Base-by-base conservation (phyloP, 1,140 invertebrate species). In the Andricus grossulariae region DNA sequence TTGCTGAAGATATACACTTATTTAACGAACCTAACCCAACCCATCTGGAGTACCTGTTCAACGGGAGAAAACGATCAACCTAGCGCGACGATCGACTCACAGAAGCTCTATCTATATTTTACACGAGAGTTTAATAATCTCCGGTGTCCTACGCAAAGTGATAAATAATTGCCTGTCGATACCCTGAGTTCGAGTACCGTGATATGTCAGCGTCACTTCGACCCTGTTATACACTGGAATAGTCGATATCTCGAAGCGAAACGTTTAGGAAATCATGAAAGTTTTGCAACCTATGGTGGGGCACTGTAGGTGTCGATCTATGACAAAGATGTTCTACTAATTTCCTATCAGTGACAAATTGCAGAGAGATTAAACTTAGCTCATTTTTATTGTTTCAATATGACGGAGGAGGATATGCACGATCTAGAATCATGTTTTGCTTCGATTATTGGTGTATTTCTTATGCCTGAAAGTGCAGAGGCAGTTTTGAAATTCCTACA, bases 41-140 rank as follows among this genome's bases (percentile, higher is more conserved):
- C 77, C 80, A 45, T 45, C 39, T 45, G 7, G 39, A 45, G 76
- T 83, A 85, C 82, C 84, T 85, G 82, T 78, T 83, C 82, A 75
- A 84, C 76, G 75, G 77, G 82, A 82, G 83, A 84, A 77, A 84
- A 83, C 66, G 79, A 84, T 84, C 83, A 82, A 74, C 80, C 82
- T 84, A 84, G 80, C 82, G 82, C 80, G 50, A 25, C 57, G 77
- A 84, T 84, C 83, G 75, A 45, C 39, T 45, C 39, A 45, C 39
- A 45, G 39, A 11, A 45, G 39, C 39, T 45, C 39, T 45, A 45
- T 45, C 39, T 45, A 45, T 45, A 45, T 45, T 45, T 45, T 45
- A 45, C 39, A 54, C 52, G 6, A 54, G 52, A 54, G 52, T 54
- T 54, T 54, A 54, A 54, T 54, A 54, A 54, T 54, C 52, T 39